These are phyloP conservation scores for Leptinotarsa juncta DNA, from an alignment of 2,888 invertebrate genomes.

Conservation along the genomic window DNA sequence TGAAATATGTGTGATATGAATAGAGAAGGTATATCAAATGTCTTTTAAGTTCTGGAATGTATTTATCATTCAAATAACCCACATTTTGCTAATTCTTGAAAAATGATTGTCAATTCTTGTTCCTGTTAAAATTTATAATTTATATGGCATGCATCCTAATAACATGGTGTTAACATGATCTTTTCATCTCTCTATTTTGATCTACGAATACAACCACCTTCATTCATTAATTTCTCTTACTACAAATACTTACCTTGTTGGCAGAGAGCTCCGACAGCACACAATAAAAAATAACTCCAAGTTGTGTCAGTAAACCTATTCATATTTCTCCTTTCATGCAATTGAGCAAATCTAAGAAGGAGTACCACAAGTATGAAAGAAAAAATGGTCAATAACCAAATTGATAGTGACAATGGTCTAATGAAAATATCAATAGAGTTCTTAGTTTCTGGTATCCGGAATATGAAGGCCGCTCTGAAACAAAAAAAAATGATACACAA, in stretches of 20 bases:
- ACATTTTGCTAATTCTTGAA: too few species aligned
- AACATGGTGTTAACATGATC: too few species aligned
- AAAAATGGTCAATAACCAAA: slow-evolving; percentile 54
- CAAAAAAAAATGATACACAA: background rate
- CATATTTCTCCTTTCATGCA: slow-evolving; percentile 43
- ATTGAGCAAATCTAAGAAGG: slow-evolving; percentile 49
- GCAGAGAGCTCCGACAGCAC: slow-evolving; percentile 56
- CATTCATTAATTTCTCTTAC: background rate
- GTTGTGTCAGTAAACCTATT: slow-evolving; percentile 40
- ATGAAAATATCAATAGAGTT: slow-evolving; percentile 56
- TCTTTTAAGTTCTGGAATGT: too few species aligned
- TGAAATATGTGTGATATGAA: too few species aligned
- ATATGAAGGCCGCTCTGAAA: slow-evolving; percentile 56
- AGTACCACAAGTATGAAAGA: slow-evolving; percentile 44
- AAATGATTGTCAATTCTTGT: too few species aligned
- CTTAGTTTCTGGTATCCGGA: slow-evolving; percentile 55
- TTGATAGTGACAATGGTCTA: slow-evolving; percentile 54
- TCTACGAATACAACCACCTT: too few species aligned
- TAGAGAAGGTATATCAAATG: too few species aligned
- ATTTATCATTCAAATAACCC: too few species aligned
- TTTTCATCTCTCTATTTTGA: too few species aligned
- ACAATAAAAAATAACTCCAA: slow-evolving; percentile 54
- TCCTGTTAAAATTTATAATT: too few species aligned
- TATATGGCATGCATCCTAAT: too few species aligned
- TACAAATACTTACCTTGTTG: slow-evolving; percentile 56